Percentiles rank a stretch among this genome's conserved stretches.
These are phyloP conservation scores for Amblyornis subalaris DNA, from an alignment of 2,113 vertebrate genomes.

Conservation along the genomic window DNA sequence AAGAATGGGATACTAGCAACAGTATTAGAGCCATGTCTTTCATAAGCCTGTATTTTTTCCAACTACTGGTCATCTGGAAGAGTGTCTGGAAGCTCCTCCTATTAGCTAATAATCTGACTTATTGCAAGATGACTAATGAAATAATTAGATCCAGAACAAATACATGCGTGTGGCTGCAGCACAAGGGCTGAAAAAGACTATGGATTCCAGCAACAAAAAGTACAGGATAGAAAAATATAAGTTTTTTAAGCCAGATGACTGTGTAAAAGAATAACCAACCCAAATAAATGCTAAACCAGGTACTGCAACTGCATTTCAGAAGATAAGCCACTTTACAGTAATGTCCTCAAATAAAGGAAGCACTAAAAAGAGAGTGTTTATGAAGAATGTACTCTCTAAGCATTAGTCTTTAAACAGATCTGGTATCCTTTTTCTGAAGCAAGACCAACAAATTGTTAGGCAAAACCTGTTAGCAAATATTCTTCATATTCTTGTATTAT, in stretches of 20 bases:
- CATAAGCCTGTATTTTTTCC: not conserved
- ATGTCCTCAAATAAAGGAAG: not conserved
- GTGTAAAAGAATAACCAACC: not conserved
- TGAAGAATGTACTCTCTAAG: not conserved
- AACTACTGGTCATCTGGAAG: not conserved
- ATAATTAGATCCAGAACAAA: not conserved
- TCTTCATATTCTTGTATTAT: not conserved
- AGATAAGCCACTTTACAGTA: not conserved
- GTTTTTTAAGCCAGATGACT: not conserved
- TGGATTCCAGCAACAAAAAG: not conserved
- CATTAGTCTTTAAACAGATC: not conserved
- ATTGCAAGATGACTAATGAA: not conserved
- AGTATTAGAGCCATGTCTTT: not conserved
- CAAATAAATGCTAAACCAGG: not conserved
- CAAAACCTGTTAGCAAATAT: not conserved
- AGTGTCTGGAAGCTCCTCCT: not conserved
- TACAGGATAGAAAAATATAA: fast-evolving
- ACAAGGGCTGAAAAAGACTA: not conserved
- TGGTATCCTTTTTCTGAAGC: not conserved
- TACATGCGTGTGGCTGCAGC: not conserved
- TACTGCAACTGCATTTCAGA: not conserved
- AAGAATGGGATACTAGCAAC: not conserved
- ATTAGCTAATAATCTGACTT: not conserved
- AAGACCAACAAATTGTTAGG: not conserved
- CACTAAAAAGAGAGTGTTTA: not conserved